These are phyloP conservation scores for Tyria jacobaeae DNA, from an alignment of 2,888 invertebrate genomes.

Conservation along the genomic window DNA sequence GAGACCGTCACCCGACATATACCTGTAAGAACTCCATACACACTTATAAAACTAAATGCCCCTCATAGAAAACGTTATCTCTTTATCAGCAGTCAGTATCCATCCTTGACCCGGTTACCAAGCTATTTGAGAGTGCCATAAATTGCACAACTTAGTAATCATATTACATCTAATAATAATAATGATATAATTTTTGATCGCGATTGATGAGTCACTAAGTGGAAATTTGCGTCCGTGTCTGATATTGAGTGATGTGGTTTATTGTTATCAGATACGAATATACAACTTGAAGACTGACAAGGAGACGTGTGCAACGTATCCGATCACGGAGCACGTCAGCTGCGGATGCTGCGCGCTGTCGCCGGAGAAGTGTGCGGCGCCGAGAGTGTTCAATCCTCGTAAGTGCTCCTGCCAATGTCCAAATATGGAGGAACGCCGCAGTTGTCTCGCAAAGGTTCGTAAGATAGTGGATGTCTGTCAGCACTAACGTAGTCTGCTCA, in stretches of 20 bases:
- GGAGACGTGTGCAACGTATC: slow-evolving; percentile 74
- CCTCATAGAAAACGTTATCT: slow-evolving; percentile 54
- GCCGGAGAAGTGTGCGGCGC: slow-evolving; percentile 65
- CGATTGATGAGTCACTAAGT: slow-evolving; percentile 10
- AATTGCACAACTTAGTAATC: slow-evolving; percentile 56
- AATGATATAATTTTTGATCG: slow-evolving; percentile 58
- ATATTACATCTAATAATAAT: slow-evolving; percentile 40
- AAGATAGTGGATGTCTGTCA: slow-evolving; percentile 80
- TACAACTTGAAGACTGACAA: slow-evolving; percentile 73
- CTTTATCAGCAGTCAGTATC: slow-evolving; percentile 61
- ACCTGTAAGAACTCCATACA: slow-evolving; percentile 66
- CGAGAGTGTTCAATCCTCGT: slow-evolving; percentile 78
- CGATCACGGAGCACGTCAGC: slow-evolving; percentile 73
- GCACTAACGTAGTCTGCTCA: slow-evolving; percentile 66
- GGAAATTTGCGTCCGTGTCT: neutral
- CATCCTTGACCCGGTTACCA: slow-evolving; percentile 77
- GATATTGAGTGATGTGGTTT: slow-evolving; percentile 11
- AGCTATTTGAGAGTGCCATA: slow-evolving; percentile 47
- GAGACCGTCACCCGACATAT: slow-evolving; percentile 65
- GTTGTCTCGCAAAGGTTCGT: slow-evolving; percentile 81
- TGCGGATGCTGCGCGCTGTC: slow-evolving; percentile 74
- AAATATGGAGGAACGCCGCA: slow-evolving; percentile 74
- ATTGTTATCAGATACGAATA: slow-evolving; percentile 72
- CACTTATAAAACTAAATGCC: slow-evolving; percentile 3
- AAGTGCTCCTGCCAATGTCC: slow-evolving; percentile 84